These are phyloP conservation scores for Pectinophora gossypiella DNA, from an alignment of 1,140 invertebrate species.

Conservation along the genomic window DNA sequence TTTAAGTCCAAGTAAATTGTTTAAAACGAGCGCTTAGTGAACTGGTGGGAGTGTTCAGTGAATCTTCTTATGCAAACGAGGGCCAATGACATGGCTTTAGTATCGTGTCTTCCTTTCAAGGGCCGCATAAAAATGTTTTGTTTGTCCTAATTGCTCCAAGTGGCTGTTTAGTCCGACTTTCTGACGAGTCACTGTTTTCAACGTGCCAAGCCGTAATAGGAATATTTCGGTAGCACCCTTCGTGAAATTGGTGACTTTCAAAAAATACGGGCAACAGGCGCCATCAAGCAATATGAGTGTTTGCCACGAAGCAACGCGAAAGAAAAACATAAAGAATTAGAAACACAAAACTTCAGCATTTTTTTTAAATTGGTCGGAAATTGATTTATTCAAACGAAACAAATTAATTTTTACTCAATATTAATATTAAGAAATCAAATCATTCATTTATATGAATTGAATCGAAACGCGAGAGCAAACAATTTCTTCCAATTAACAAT, in stretches of 20 bases:
- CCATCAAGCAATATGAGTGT: too few relatives aligned
- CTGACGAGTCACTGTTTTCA: conserved; percentile 68
- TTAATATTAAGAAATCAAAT: conserved; percentile 57
- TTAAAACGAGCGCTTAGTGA: too few relatives aligned
- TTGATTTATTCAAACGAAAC: too few relatives aligned
- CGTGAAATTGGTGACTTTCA: conserved; percentile 57
- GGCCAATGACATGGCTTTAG: conserved; percentile 23
- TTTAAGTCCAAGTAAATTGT: too few relatives aligned
- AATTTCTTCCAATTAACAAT: conserved; percentile 46
- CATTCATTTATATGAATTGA: conserved; percentile 44
- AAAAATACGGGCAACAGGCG: conserved; percentile 22
- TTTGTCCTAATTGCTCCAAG: conserved; percentile 69
- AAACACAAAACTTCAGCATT: background rate
- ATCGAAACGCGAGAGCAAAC: conserved; percentile 27
- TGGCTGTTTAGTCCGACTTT: conserved; percentile 62
- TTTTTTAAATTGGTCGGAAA: background rate
- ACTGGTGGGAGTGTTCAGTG: too few relatives aligned
- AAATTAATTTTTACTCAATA: conserved; percentile 22
- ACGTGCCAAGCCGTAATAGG: conserved; percentile 48
- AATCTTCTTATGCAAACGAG: conserved; percentile 39
- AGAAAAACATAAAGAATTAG: background rate
- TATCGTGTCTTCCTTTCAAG: conserved; percentile 22
- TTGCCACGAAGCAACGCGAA: background rate
- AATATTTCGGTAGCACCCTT: conserved; percentile 53
- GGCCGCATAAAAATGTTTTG: conserved; percentile 66